Conservation (phyloP, 2,113 vertebrate genomes). For the Salvelinus sp. region DNA sequence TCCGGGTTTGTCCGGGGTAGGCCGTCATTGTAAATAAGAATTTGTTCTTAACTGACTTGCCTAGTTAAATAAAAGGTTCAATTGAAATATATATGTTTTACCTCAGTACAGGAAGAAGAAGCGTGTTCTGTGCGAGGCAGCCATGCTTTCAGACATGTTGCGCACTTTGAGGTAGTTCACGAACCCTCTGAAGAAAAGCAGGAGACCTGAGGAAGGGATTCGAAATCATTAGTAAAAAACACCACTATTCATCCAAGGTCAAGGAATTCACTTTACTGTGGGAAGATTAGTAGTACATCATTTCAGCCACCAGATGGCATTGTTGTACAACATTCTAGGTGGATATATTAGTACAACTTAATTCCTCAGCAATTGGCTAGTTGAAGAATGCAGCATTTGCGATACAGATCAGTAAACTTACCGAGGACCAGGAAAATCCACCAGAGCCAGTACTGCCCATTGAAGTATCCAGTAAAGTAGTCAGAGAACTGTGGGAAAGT, state of each 20-base stretch:
- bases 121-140: constrained; percentile 90
- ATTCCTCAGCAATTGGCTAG: too few species aligned
- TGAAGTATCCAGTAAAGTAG: constrained; percentile 98
- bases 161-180: constrained; percentile 97
- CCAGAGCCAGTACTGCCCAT: constrained; percentile 99
- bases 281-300: background rate
- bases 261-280: background rate
- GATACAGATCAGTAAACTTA: constrained; percentile 69
- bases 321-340: background rate
- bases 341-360: too few species aligned
- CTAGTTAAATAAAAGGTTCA: too few species aligned
- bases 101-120: constrained; percentile 96
- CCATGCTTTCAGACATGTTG: constrained; percentile 98
- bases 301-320: constrained; percentile 11
- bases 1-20: too few species aligned
- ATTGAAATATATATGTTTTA: constrained; percentile 31
- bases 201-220: constrained; percentile 76
- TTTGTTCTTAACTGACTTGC: too few species aligned
- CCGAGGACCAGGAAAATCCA: constrained; percentile 99
- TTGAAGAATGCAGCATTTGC: background rate
- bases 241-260: background rate
- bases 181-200: constrained; percentile 97
- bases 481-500: constrained; percentile 89
- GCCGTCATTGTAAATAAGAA: too few species aligned
- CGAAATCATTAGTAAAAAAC: background rate